Evolutionary conservation across 1,140 invertebrate genomes (phyloP), one percentile per base, ranked within the genome.

Genomic region (Teleopsis dalmanni): DNA sequence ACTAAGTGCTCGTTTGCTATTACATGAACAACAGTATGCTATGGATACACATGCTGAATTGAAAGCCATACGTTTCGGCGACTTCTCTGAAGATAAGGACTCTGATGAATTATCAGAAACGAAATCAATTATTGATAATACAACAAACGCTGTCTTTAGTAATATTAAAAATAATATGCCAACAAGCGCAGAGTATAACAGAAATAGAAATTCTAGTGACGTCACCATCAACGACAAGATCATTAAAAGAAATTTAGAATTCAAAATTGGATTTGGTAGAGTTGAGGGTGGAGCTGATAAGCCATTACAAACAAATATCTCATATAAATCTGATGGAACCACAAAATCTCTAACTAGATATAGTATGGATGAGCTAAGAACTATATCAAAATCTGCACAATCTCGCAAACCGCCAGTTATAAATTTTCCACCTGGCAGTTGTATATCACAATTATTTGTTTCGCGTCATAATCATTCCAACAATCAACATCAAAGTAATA

Each of bases 401-500:
- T 58, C 61, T 0, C 52, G 53, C 5, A 64, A 66, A 43, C 58
- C 64, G 1, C 64, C 64, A 6, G 27, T 66, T 48, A 61, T 67
- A 23, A 57, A 57, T 16, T 67, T 63, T 44, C 60, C 64, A 43
- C 66, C 60, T 19, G 64, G 61, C 0, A 61, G 62, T 34, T 67
- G 59, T 36, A 64, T 67, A 23, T 52, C 63, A 5, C 60, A 66
- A 35, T 42, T 67, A 10, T 66, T 67, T 31, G 64, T 67, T 4
- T 57, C 64, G 9, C 57, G 64, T 4, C 59, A 53, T 40, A 63
- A 66, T 33, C 60, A 64, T 31, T 54, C 54, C 36, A 55, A 57
- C 27, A 11, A 45, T 22, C 0, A 57, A 57, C 29, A 47, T 13
- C 26, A 33, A 13, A 26, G 41, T 4, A 23, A 50, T 25, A 34